Evolutionary conservation across 2,888 invertebrate genomes (phyloP), one percentile per base, ranked within the genome.

Genomic region (Hemaris fuciformis): DNA sequence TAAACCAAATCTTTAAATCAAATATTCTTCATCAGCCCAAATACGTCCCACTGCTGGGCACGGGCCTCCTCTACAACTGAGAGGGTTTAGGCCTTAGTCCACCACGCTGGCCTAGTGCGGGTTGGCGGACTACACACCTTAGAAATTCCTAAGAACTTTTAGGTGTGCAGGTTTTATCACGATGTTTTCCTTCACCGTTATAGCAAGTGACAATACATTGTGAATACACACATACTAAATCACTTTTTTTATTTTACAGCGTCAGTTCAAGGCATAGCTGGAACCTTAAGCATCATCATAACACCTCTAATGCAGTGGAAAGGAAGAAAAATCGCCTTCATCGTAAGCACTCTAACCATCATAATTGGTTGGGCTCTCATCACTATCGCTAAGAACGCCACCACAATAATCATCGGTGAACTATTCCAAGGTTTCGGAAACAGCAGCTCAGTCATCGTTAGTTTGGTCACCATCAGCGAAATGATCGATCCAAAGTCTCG

Each of bases 401-500:
- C 18, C 5, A 48, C 27, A 13, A 56, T 64, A 3, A 58, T 64
- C 27, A 18, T 61, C 18, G 46, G 61, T 2, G 64, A 59, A 13
- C 59, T 34, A 4, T 43, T 64, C 42, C 59, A 59, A 10, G 61
- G 64, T 13, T 25, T 64, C 1, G 59, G 61, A 6, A 18, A 43
- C n/a, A 48, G 56, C 27, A 61, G 61, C 31, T 8, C 59, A 5
- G 22, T 59, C 3, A 53, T 48, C 15, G 61, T 64, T 23, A 59
- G 56, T 13, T 34, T 59, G 20, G 58, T 38, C 18, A 45, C 57
- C 8, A 25, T 61, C n/a, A 56, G 70, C 3, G 75, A 75, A 60
- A 73, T 74, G 66, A 43, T 75, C 4, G 57, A 65, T 2, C 75
- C 75, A 0, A 68, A 64, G 23, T 68, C 66, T 31, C 63, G 75